phyloP scores from a whole-genome alignment of 2,113 vertebrate species.

The Carassius auratus region DNA sequence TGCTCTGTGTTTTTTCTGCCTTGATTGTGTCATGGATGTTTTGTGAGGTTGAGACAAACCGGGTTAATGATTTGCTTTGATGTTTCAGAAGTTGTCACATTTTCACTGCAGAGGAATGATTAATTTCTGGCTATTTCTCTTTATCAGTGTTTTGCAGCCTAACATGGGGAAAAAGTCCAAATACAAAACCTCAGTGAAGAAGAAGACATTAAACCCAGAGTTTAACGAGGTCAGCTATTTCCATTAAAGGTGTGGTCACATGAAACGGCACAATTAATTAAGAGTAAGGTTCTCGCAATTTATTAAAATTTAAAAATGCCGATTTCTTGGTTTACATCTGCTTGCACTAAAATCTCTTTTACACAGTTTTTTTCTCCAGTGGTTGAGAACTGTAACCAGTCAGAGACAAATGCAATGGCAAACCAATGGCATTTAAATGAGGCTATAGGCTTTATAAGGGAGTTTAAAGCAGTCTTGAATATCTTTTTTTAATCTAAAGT shows the following conservation, averaged over 20 bases:
- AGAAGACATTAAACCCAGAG: constrained; percentile 85
- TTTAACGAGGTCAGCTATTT: constrained; percentile 81
- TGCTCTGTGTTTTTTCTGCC: neutral
- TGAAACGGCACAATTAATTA: neutral
- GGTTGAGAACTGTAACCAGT: neutral
- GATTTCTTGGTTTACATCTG: neutral
- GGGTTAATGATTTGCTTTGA: constrained; percentile 40
- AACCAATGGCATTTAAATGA: neutral
- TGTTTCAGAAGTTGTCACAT: constrained; percentile 20
- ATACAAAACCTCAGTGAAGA: constrained; percentile 82
- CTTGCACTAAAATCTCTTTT: neutral
- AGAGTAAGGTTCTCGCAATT: neutral
- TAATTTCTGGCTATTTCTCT: constrained; percentile 61
- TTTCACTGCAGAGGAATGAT: neutral
- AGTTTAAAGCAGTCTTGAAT: neutral
- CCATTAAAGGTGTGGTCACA: constrained; percentile 10
- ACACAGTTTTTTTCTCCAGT: neutral
- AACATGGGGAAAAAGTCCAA: constrained; percentile 83
- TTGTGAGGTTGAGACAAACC: constrained; percentile 29
- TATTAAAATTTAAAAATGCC: neutral
- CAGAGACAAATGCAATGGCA: neutral
- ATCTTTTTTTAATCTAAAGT: neutral
- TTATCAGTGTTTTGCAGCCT: constrained; percentile 77
- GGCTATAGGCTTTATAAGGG: too few relatives aligned
- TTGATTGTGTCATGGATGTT: constrained; percentile 13